Evolutionary conservation across 2,888 invertebrate species (phyloP), one percentile per base, ranked within the genome.

Genomic region (Ochlodes sylvanus): DNA sequence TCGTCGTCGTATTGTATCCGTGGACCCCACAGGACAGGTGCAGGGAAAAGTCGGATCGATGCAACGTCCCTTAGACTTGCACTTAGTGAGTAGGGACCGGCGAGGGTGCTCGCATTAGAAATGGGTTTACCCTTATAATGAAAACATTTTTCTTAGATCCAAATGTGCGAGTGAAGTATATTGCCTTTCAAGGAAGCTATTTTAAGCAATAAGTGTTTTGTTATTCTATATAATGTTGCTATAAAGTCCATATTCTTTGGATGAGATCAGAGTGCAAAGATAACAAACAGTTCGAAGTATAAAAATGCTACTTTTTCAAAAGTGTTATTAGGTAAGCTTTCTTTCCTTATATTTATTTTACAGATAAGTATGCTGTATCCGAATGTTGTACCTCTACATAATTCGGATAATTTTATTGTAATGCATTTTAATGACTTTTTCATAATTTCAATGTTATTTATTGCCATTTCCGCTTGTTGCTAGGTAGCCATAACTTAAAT

Each of bases 41-140:
- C 74, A 73, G 63, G 63, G 75, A 72, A 78, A 88, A 87, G 84
- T 85, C 75, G 75, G 79, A 79, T 77, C 85, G 88, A 89, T 91
- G 89, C 87, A 85, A 85, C 75, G 75, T 79, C 79, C 76, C 73
- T 77, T 75, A 76, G 76, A 76, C 79, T 84, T 88, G 90, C 91
- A 90, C 85, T 89, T 84, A 80, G 83, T 86, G 87, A 88, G 88
- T 82, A 84, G 87, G 82, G 79, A 77, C 81, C 79, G 79, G 77
- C 74, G 83, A 81, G 83, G 83, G 82, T 81, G 81, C 82, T 79
- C 86, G 89, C 79, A 82, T 85, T 79, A 76, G 75, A 75, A 14
- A 19, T 7, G 7, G 10, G 32, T 47, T 21, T 19, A n/a, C 47
- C 27, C 32, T 32, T 27, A 12, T 21, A n/a, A 27, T n/a, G 27